Percentiles rank a stretch among this genome's conserved stretches.
phyloP scores from a whole-genome alignment of 1,140 invertebrate genomes.

The Andrena cerasifolii region DNA sequence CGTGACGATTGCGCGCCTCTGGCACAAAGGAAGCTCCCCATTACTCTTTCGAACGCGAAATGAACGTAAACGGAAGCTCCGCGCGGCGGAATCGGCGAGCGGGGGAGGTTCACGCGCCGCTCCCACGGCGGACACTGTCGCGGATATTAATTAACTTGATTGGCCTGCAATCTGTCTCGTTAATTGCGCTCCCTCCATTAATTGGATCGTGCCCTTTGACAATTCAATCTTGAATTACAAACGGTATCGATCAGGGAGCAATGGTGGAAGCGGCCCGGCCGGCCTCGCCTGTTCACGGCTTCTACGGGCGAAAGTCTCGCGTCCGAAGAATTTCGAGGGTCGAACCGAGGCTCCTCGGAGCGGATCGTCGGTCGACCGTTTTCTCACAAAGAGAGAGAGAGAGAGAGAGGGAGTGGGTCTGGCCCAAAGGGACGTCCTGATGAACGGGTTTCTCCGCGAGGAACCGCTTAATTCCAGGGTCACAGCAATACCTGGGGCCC shows the following conservation, averaged over 20 bases:
- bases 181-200: neutral
- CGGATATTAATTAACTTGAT: conserved; percentile 12
- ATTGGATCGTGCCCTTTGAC: neutral
- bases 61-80: neutral
- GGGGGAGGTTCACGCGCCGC: neutral
- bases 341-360: neutral
- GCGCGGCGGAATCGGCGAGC: neutral
- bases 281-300: too few relatives aligned
- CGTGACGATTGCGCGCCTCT: too few relatives aligned
- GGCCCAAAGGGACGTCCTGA: conserved; percentile 57
- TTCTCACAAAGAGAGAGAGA: conserved; percentile 45
- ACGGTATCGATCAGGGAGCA: too few relatives aligned
- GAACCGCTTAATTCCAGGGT: conserved; percentile 73
- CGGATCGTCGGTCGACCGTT: conserved; percentile 23
- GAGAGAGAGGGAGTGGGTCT: neutral
- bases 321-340: conserved; percentile 44
- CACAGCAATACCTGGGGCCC: conserved; percentile 55
- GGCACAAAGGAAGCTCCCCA: neutral
- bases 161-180: neutral
- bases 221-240: too few relatives aligned
- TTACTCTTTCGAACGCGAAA: conserved; percentile 1
- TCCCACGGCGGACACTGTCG: neutral
- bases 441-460: conserved; percentile 68
- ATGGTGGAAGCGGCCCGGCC: too few relatives aligned
- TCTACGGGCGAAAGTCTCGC: neutral